Conservation (phyloP, 2,888 invertebrate genomes). For the Elmis aenea region DNA sequence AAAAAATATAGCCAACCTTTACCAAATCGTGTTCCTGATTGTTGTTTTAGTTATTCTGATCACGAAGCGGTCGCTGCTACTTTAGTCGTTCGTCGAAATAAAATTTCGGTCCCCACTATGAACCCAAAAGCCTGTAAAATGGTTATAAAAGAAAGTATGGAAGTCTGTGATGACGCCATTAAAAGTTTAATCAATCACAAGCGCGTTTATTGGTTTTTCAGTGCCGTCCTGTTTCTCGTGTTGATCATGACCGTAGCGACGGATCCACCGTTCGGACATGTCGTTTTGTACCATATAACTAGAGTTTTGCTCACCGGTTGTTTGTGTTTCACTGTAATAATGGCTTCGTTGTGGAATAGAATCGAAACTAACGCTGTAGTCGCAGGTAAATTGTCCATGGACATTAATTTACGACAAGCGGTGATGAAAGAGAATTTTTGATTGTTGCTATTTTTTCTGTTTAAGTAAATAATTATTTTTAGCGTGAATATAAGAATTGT, state of each 20-base stretch:
- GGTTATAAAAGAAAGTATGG: conserved; percentile 55
- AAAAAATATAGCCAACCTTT: conserved; percentile 64
- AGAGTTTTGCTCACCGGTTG: conserved; percentile 61
- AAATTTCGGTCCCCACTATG: conserved; percentile 11
- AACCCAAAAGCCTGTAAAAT: conserved; percentile 24
- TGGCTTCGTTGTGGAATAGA: conserved; percentile 78
- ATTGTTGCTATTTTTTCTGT: no score
- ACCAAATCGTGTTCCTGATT: conserved; percentile 65
- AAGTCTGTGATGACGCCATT: conserved; percentile 56
- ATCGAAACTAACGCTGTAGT: conserved; percentile 74
- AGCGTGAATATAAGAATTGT: no score
- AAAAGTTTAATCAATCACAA: conserved; percentile 49
- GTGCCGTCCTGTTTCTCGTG: conserved; percentile 51
- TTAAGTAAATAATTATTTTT: no score
- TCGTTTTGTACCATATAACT: conserved; percentile 52
- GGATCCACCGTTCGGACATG: conserved; percentile 44
- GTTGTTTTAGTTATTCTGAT: conserved; percentile 78
- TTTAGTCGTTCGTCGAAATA: conserved; percentile 39
- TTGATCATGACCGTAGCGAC: conserved; percentile 51
- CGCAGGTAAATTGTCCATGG: conserved; percentile 68
- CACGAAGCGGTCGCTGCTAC: conserved; percentile 78
- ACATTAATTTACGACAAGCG: conserved; percentile 48
- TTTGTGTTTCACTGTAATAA: conserved; percentile 65
- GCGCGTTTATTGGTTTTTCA: conserved; percentile 51
- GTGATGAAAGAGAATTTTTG: not conserved